These are phyloP conservation scores for Thaleichthys pacificus DNA, from an alignment of 2,797 vertebrate species.

Conservation along the genomic window DNA sequence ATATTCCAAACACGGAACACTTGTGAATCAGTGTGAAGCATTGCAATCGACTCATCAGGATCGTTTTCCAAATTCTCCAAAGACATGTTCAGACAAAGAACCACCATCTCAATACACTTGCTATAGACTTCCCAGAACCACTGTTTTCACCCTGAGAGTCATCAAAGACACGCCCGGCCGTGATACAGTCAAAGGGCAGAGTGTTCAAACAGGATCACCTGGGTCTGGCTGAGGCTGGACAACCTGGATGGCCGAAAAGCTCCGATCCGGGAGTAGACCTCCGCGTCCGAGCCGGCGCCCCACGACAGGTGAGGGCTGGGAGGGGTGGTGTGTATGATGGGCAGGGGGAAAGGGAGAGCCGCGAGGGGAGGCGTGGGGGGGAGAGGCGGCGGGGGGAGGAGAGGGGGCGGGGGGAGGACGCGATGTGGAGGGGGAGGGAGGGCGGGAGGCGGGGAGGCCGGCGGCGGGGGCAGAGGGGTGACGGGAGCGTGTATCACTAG, in stretches of 20 bases:
- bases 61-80: background rate
- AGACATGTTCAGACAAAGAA: background rate
- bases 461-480: constrained; percentile 17
- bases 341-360: constrained; percentile 45
- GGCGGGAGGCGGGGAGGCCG: constrained; percentile 12
- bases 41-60: background rate
- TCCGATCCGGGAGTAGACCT: constrained; percentile 75
- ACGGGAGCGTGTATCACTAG: background rate
- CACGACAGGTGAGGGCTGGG: constrained; percentile 73
- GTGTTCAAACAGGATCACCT: constrained; percentile 80
- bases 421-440: constrained; percentile 9
- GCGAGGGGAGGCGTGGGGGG: constrained; percentile 23
- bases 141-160: background rate
- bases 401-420: background rate
- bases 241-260: constrained; percentile 62
- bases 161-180: background rate
- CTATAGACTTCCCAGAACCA: background rate
- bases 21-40: background rate
- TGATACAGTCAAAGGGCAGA: constrained; percentile 64
- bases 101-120: background rate
- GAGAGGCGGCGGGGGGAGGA: constrained; percentile 6
- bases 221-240: constrained; percentile 67
- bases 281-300: constrained; percentile 67
- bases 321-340: constrained; percentile 65
- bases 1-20: background rate